phyloP scores from a whole-genome alignment of 1,140 invertebrate genomes.

The Bathynomus jamesi region DNA sequence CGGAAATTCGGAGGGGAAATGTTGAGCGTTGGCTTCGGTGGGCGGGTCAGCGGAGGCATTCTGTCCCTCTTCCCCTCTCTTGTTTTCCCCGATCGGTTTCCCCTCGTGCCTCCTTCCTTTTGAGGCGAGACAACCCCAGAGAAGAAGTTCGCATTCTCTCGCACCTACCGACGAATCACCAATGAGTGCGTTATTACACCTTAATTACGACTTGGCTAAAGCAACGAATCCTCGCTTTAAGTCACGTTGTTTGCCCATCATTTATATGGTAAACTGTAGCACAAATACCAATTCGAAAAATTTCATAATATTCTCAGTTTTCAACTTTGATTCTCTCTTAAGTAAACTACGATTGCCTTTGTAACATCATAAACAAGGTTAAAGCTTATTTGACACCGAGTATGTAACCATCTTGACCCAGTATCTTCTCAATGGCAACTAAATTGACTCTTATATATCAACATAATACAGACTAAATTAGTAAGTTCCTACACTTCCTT shows the following conservation, averaged over 20 bases:
- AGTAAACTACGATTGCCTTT: neutral
- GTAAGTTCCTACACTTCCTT: neutral
- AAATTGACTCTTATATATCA: neutral
- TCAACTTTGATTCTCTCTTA: too few species aligned
- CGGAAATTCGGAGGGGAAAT: neutral
- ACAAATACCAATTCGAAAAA: too few species aligned
- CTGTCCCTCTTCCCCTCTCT: neutral
- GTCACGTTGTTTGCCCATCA: too few species aligned
- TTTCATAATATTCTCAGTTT: too few species aligned
- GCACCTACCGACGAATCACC: neutral
- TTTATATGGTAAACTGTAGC: too few species aligned
- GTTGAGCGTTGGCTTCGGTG: neutral
- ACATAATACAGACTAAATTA: neutral
- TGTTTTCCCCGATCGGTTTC: neutral
- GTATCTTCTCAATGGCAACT: neutral
- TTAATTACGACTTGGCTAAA: too few species aligned
- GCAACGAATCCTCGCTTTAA: too few species aligned
- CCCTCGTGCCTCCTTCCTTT: neutral
- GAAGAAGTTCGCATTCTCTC: neutral
- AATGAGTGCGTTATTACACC: neutral
- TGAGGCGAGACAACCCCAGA: neutral
- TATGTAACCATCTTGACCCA: conserved; percentile 1
- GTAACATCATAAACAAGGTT: neutral
- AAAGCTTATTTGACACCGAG: neutral
- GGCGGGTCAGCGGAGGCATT: neutral